Conservation (phyloP, 2,113 vertebrate genomes). For the Malaclemys terrapin region DNA sequence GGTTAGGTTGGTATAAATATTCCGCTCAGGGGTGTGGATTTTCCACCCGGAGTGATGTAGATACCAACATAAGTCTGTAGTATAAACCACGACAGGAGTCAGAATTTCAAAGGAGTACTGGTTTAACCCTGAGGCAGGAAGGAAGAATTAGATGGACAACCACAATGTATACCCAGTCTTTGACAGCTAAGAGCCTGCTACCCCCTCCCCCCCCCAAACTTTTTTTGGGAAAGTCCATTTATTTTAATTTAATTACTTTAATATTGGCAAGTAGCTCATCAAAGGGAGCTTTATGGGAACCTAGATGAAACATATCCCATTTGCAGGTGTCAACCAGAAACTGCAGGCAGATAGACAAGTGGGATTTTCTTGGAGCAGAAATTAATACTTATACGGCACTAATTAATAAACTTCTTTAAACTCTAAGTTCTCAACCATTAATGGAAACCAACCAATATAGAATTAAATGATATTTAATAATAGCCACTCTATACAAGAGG, state of each 20-base stretch:
- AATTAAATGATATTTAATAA: background rate
- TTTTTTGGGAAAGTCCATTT: background rate
- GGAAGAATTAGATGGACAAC: background rate
- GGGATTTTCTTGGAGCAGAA: background rate
- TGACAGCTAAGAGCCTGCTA: background rate
- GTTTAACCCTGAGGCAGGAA: background rate
- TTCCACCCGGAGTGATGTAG: background rate
- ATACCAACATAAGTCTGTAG: background rate
- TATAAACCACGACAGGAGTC: background rate
- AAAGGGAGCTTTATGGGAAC: background rate
- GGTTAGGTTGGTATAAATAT: too few species aligned
- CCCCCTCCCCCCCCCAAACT: too few species aligned
- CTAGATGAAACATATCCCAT: background rate
- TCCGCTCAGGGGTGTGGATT: background rate
- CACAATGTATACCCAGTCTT: background rate
- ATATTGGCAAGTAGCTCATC: background rate
- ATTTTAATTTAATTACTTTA: background rate
- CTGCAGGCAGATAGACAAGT: background rate
- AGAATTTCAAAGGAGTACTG: background rate
- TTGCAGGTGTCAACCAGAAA: background rate
- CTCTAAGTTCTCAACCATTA: background rate
- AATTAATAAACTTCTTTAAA: background rate
- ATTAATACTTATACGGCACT: background rate
- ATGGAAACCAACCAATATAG: background rate
- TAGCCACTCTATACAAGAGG: background rate